Conservation (phyloP, 2,888 invertebrate genomes). For the Latheticus oryzae region DNA sequence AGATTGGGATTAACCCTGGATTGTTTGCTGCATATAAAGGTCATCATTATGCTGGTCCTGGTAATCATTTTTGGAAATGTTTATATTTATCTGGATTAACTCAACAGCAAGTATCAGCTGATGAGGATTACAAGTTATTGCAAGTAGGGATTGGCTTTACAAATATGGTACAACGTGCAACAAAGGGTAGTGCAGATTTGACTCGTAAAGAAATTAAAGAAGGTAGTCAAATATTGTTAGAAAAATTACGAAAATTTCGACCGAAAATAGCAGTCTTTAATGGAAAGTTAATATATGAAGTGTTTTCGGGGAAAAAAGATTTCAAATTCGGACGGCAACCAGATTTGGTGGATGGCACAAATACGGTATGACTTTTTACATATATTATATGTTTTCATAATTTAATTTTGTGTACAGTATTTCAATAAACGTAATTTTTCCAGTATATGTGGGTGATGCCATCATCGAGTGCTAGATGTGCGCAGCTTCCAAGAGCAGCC, state of each 20-base stretch:
- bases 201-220: conserved; percentile 94
- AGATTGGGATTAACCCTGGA: conserved; percentile 99
- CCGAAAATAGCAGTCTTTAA: conserved; percentile 98
- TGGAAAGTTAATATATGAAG: conserved; percentile 98
- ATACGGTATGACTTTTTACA: conserved; percentile 90
- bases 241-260: conserved; percentile 90
- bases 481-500: conserved; percentile 95
- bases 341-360: conserved; percentile 91
- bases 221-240: conserved; percentile 87
- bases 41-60: conserved; percentile 98
- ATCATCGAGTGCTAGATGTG: conserved; percentile 96
- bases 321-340: conserved; percentile 97
- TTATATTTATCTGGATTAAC: conserved; percentile 94
- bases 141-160: conserved; percentile 98
- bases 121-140: conserved; percentile 93
- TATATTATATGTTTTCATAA: background rate
- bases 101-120: conserved; percentile 94
- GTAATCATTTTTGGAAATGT: conserved; percentile 99
- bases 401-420: conserved; percentile 9
- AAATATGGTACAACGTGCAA: conserved; percentile 96
- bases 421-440: conserved; percentile 51
- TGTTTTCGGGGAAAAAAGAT: conserved; percentile 97
- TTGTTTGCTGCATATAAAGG: conserved; percentile 97
- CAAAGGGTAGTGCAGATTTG: conserved; percentile 95
- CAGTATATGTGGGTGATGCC: conserved; percentile 99